These are phyloP conservation scores for Elaphurus davidianus DNA, from an alignment of 2,113 vertebrate species.

Conservation along the genomic window DNA sequence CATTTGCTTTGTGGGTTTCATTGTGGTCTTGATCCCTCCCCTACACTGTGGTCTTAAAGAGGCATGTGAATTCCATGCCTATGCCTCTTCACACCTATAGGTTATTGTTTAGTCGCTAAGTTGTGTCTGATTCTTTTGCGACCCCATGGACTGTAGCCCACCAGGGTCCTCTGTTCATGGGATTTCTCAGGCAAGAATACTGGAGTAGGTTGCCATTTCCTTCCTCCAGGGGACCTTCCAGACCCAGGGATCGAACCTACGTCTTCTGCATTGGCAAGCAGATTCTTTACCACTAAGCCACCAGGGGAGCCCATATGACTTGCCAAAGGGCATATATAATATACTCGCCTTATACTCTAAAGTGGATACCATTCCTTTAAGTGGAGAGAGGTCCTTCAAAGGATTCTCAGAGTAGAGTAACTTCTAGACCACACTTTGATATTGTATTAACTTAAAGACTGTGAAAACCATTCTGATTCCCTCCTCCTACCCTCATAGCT, in stretches of 20 bases:
- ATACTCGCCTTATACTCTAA: neutral
- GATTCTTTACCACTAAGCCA: neutral
- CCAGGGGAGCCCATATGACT: neutral
- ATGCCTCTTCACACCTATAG: neutral
- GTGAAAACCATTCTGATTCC: neutral
- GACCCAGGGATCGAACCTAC: neutral
- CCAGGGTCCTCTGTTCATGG: neutral
- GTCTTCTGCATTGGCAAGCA: neutral
- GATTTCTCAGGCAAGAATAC: neutral
- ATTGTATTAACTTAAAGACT: neutral
- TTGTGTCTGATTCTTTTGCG: neutral
- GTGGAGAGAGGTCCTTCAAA: neutral
- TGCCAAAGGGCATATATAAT: neutral
- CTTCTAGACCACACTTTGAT: neutral
- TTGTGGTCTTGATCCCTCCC: neutral
- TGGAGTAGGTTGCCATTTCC: neutral
- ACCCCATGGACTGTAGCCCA: neutral
- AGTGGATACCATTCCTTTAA: neutral
- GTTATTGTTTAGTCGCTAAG: neutral
- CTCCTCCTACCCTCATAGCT: neutral
- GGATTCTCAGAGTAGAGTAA: neutral
- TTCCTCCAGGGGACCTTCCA: neutral
- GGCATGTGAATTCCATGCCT: neutral
- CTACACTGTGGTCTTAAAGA: neutral
- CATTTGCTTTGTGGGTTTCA: neutral